Evolutionary conservation across 2,888 invertebrate genomes (phyloP), one percentile per base, ranked within the genome.

Genomic region (Ectropis crepuscularia): DNA sequence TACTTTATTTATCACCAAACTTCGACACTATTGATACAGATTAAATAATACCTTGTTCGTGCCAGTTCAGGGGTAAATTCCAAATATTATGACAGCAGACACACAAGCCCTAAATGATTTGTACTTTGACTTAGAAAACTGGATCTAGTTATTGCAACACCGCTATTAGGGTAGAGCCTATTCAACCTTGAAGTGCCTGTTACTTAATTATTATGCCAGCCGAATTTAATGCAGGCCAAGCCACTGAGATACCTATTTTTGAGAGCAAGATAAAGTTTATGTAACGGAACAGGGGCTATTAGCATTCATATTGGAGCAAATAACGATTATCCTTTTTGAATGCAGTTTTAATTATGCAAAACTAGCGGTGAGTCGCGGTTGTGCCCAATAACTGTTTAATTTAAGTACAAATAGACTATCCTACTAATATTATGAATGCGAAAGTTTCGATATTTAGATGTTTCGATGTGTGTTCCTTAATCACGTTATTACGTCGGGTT

Each of bases 201-300:
- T 91, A 92, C 92, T 92, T 91, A 92, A 92, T 92, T 92, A 92
- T 88, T 88, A 90, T 92, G 88, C 91, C 71, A 87, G 87, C 91
- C 91, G 82, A 92, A 91, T 87, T 87, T 87, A 86, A 84, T 85
- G 69, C 74, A 68, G 67, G 74, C 76, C 78, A 80, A 53, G 39
- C 47, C 53, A 63, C 47, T 78, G 79, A 54, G 46, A 54, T 63
- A 65, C 57, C 60, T 65, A 86, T 86, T 86, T 87, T 88, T 87
- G 84, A 81, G 73, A 72, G 67, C 51, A 68, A 74, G 69, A 73
- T 75, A 78, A 53, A 59, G 61, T 70, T 64, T 63, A 58, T 65
- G 54, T 54, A 60, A 46, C 54, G 57, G 50, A 63, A 62, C 48
- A 50, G 46, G 57, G 39, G 39, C 42, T 37, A 58, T 63, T 66